Evolutionary conservation across 2,888 invertebrate genomes (phyloP), one percentile per base, ranked within the genome.

Genomic region (Metellina segmentata): DNA sequence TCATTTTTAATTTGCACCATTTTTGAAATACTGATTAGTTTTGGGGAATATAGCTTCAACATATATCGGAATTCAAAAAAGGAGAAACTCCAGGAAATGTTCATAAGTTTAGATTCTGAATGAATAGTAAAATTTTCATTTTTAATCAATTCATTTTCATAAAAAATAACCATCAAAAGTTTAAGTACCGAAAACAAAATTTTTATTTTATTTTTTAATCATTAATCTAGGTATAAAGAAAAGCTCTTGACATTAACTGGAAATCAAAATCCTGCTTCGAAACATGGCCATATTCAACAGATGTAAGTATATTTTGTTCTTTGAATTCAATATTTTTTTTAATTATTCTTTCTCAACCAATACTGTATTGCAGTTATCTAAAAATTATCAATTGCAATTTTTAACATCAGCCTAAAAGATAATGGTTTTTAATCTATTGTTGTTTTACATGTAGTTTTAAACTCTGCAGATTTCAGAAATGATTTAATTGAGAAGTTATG

Each of bases 251-350:
- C 7, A 20, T 20, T 79, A 53, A 71, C 34, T 52, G 48, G 19
- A 53, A 52, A 19, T 13, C 51, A 78, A 78, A 71, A 71, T 13
- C 20, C 51, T 79, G 20, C n/a, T 53, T 7, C 11, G 5, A 70
- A 72, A 72, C 19, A 13, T 34, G 85, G 85, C 6, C 75, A n/a
- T 34, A 85, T 85, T 75, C 85, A 85, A 75, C 85, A 85, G 48
- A 85, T 85, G 85, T 85, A 75, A 85, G 85, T 75, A 75, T 61
- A 11, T 16, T 16, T 7, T 75, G 49, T 11, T 11, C 8, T 49
- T 61, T 9, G 11, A 61, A 61, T 61, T 16, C 5, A 61, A 11
- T 61, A 34, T 2, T 2, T 34, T 34, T 34, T 34, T 34, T 34
- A 34, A 34, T 34, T 2, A 2, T 34, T 34, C 11, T 6, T 61